These are phyloP conservation scores for Octodonta nipae DNA, from an alignment of 2,888 invertebrate species.

Conservation along the genomic window DNA sequence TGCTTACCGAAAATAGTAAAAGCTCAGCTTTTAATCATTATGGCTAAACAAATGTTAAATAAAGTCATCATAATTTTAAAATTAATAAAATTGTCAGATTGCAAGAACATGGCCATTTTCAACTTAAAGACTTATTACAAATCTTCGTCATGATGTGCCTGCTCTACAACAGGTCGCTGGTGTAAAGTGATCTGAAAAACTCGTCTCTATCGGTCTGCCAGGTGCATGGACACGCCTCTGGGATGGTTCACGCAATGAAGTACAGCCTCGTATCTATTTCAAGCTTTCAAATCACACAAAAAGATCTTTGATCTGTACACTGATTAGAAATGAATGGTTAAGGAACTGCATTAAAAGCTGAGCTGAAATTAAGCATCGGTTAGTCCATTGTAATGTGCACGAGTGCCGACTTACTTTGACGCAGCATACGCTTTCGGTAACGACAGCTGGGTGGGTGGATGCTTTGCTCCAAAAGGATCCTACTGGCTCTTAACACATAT, in stretches of 20 bases:
- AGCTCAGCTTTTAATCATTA: constrained; percentile 38
- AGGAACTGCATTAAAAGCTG: constrained; percentile 38
- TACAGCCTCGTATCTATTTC: constrained; percentile 24
- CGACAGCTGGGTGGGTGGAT: too few species aligned
- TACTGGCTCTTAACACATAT: too few species aligned
- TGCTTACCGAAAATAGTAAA: constrained; percentile 30
- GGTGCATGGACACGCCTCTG: constrained; percentile 10
- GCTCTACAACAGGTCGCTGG: too few species aligned
- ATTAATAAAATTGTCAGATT: constrained; percentile 29
- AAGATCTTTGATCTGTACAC: constrained; percentile 29
- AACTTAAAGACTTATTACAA: too few species aligned
- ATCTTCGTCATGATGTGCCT: too few species aligned
- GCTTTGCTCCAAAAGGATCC: too few species aligned
- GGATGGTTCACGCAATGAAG: constrained; percentile 12
- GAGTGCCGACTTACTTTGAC: constrained; percentile 35
- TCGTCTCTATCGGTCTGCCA: constrained; percentile 13
- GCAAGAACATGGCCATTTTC: constrained; percentile 39
- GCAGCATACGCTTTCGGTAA: too few species aligned
- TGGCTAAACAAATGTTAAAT: constrained; percentile 12
- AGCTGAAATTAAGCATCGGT: constrained; percentile 38
- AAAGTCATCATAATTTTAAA: constrained; percentile 23
- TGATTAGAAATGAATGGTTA: constrained; percentile 34
- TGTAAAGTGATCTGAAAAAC: too few species aligned
- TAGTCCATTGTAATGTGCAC: constrained; percentile 38
- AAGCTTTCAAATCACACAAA: constrained; percentile 33